Conservation (phyloP, 2,113 vertebrate genomes). For the Dasyornis broadbenti region DNA sequence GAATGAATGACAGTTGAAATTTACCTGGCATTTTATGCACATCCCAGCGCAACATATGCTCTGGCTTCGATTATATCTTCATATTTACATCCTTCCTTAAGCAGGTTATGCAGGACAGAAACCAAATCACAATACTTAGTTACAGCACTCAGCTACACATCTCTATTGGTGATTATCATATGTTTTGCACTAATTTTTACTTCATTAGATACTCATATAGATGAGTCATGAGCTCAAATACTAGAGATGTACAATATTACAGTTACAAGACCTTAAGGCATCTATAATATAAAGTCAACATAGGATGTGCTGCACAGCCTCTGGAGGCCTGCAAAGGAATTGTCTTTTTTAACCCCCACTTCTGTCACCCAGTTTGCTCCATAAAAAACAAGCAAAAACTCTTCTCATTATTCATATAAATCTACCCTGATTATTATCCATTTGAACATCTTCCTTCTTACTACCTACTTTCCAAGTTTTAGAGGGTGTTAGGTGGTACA, state of each 20-base stretch:
- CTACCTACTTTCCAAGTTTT: background rate
- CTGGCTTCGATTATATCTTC: background rate
- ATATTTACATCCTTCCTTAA: background rate
- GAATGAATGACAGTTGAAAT: background rate
- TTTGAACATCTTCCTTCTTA: background rate
- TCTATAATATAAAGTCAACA: background rate
- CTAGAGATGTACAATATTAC: background rate
- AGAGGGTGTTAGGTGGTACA: background rate
- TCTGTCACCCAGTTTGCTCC: background rate
- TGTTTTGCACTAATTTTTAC: background rate
- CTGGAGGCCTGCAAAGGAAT: background rate
- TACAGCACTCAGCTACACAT: background rate
- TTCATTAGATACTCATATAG: background rate
- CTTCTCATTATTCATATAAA: background rate
- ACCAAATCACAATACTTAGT: background rate
- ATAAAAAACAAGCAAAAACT: background rate
- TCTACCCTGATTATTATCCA: background rate
- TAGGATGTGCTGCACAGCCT: background rate
- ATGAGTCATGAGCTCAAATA: background rate
- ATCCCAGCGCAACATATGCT: background rate
- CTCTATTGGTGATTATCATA: background rate
- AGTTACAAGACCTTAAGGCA: background rate
- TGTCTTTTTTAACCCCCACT: background rate
- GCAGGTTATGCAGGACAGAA: background rate
- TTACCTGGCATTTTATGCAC: background rate